Base-by-base conservation (phyloP, 37 sponge, comb jelly and placozoan genomes). In the Spongilla lacustris region DNA sequence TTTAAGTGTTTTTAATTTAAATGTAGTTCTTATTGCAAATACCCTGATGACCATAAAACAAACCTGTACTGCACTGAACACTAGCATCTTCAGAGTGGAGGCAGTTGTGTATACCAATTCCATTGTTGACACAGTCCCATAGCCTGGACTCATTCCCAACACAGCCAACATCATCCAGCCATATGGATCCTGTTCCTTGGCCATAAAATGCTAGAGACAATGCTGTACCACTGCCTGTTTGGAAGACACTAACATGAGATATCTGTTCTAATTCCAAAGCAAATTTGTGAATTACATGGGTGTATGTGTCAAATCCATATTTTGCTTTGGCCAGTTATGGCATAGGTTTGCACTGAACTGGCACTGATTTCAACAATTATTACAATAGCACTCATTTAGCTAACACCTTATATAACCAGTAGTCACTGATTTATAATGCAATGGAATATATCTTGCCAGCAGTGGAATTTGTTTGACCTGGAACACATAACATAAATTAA, bases 21-120 rank as follows among this genome's bases (percentile, higher is more conserved):
- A 17, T 58, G 58, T 17, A 58, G 14, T 58, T 58, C 21, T 10
- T 58, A 58, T 58, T 19, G 21, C 21, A 58, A 58, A 17, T 17
- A 58, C 58, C 58, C 58, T 58, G 21, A 58, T 58, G 21, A 17
- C 58, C 21, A 58, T 17, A 58, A 58, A 58, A 58, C 58, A 58
- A 58, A 58, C 58, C 58, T 58, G 58, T 58, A 58, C 41, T 41
- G 41, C 84, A 83, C 23, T 75, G 74, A 28, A 80, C 74, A 73
- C 80, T 75, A 46, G 73, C 87, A 80, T 87, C 86, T 25, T 85
- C 86, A 70, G n/a, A 27, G 86, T 85, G 86, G 71, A 19, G 25
- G 48, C 86, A 85, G 86, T 85, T 85, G 70, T 85, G 78, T 17
- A 24, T 9, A 17, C 79, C 78, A 38, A 77, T 36, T 17, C 50